A percentile compares a stretch with the other conserved stretches of the same genome.
These are phyloP conservation scores for Cephalotes varians DNA, from an alignment of 2,888 invertebrate species.

Conservation along the genomic window DNA sequence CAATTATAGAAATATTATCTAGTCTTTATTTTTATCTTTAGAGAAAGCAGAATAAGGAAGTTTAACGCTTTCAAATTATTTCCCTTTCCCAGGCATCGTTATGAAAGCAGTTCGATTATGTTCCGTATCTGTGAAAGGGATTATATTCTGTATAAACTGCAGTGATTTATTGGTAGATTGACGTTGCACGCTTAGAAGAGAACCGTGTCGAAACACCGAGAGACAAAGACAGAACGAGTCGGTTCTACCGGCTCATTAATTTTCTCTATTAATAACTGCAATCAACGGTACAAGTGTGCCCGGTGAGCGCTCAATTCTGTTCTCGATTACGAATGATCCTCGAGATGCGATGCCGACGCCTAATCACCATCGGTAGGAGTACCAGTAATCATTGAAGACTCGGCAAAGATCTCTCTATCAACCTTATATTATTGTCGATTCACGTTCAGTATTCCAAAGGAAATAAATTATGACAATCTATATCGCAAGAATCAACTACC, in stretches of 20 bases:
- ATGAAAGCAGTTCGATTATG: slow-evolving; percentile 51
- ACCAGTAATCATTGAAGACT: slow-evolving; percentile 65
- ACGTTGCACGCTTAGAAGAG: slow-evolving; percentile 59
- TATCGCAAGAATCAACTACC: slow-evolving; percentile 13
- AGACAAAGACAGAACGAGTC: slow-evolving; percentile 73
- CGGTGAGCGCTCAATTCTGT: slow-evolving; percentile 74
- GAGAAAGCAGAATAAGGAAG: slow-evolving; percentile 41
- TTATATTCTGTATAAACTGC: slow-evolving; percentile 50
- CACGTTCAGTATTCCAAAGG: slow-evolving; percentile 24
- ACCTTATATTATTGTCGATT: slow-evolving; percentile 55
- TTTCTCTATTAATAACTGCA: slow-evolving; percentile 76
- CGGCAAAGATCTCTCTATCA: slow-evolving; percentile 70
- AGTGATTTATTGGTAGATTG: slow-evolving; percentile 73
- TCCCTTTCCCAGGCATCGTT: slow-evolving; percentile 25
- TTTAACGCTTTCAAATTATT: slow-evolving; percentile 37
- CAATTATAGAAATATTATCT: neutral
- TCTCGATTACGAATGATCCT: slow-evolving; percentile 75
- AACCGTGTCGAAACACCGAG: slow-evolving; percentile 64
- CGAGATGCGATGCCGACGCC: slow-evolving; percentile 67
- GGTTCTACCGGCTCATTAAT: slow-evolving; percentile 71
- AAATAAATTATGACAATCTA: slow-evolving; percentile 36
- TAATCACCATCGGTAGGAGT: slow-evolving; percentile 67
- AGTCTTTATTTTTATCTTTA: slow-evolving; percentile 28
- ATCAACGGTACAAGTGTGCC: slow-evolving; percentile 69
- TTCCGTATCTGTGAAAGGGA: slow-evolving; percentile 32